Evolutionary conservation across 2,888 invertebrate species (phyloP).

Genomic region (Ornithoptera priamus): DNA sequence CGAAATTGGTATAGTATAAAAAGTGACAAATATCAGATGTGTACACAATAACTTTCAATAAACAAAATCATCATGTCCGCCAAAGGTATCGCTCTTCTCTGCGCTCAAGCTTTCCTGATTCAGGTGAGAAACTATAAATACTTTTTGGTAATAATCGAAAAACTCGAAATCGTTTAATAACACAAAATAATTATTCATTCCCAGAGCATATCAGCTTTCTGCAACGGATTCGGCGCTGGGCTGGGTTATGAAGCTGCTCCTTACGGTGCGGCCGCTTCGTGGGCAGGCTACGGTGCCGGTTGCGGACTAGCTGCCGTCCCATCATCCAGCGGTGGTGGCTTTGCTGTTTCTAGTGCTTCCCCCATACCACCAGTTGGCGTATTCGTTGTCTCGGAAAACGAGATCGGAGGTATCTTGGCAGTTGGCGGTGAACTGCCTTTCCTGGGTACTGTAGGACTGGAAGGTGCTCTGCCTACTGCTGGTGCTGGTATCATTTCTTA

Average conservation of each 20-base stretch:
- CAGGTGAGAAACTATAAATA: slow-evolving; percentile 36
- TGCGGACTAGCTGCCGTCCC: slow-evolving; percentile 25
- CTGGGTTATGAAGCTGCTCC: slow-evolving; percentile 26
- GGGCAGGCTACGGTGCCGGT: slow-evolving; percentile 26
- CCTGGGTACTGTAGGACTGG: slow-evolving; percentile 44
- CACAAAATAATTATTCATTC: not conserved
- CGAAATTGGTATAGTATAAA: slow-evolving; percentile 4
- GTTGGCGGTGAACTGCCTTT: slow-evolving; percentile 41
- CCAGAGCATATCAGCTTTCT: slow-evolving; percentile 25
- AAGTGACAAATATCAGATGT: not conserved
- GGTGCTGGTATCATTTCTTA: slow-evolving; percentile 46
- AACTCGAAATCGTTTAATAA: not conserved
- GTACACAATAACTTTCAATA: not conserved
- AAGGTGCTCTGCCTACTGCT: slow-evolving; percentile 42
- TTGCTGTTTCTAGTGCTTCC: slow-evolving; percentile 44
- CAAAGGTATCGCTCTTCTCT: slow-evolving; percentile 39
- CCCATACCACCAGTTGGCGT: slow-evolving; percentile 39
- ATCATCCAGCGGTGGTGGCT: slow-evolving; percentile 33
- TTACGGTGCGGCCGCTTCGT: slow-evolving; percentile 33
- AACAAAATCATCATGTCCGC: slow-evolving; percentile 36
- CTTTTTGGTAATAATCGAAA: slow-evolving; percentile 13
- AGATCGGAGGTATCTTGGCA: slow-evolving; percentile 41
- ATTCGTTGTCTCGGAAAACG: slow-evolving; percentile 42
- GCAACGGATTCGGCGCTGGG: slow-evolving; percentile 29
- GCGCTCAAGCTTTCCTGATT: slow-evolving; percentile 40